These are phyloP conservation scores for Gobio gobio DNA, from an alignment of 2,113 vertebrate species.

Conservation along the genomic window DNA sequence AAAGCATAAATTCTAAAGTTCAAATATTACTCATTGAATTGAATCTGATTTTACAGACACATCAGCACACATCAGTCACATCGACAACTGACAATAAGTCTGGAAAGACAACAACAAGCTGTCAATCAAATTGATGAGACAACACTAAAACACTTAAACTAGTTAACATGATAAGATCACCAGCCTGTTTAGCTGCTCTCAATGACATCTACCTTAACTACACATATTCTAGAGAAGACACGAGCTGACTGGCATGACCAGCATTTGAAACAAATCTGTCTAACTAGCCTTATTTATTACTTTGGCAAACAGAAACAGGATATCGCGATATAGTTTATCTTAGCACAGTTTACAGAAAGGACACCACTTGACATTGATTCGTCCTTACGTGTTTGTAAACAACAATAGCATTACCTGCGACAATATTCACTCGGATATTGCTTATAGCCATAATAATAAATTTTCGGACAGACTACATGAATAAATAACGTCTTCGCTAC, in stretches of 20 bases:
- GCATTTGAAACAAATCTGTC: background rate
- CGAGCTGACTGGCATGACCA: background rate
- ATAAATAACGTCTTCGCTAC: background rate
- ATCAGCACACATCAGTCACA: slow-evolving; percentile 1
- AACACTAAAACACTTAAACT: background rate
- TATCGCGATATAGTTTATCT: background rate
- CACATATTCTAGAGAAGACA: background rate
- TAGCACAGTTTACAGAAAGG: background rate
- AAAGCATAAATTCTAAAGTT: background rate
- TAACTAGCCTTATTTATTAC: background rate
- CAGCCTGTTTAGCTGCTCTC: background rate
- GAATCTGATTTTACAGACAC: background rate
- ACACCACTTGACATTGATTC: slow-evolving; percentile 58
- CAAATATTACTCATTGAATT: background rate
- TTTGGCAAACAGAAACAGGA: background rate
- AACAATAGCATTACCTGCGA: background rate
- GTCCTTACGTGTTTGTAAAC: slow-evolving; percentile 31
- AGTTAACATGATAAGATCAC: background rate
- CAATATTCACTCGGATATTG: background rate
- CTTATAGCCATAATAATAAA: background rate
- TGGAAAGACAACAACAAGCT: background rate
- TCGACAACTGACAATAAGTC: background rate
- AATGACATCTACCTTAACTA: background rate
- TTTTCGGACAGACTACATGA: background rate
- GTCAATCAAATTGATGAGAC: slow-evolving; percentile 5